phyloP scores from a whole-genome alignment of 2,797 vertebrate species.

The Babyrousa celebensis region DNA sequence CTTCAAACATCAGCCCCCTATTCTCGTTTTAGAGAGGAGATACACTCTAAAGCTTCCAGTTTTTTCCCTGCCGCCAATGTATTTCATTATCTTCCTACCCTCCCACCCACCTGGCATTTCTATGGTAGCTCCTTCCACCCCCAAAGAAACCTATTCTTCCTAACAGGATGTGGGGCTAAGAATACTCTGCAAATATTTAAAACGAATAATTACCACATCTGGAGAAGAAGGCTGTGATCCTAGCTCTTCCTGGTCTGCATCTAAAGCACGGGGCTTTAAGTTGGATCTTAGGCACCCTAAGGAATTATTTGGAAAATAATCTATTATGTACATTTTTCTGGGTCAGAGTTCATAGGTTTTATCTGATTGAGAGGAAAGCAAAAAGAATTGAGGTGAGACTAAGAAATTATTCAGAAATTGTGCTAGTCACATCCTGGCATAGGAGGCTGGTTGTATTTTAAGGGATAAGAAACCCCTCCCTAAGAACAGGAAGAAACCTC shows the following conservation, averaged over 20 bases:
- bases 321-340: background rate
- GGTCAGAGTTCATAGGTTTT: conserved; percentile 18
- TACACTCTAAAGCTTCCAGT: background rate
- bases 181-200: background rate
- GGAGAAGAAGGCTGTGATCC: background rate
- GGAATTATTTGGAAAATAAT: conserved; percentile 26
- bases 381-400: background rate
- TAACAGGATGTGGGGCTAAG: background rate
- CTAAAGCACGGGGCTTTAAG: background rate
- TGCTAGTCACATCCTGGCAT: background rate
- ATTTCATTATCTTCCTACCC: background rate
- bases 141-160: background rate
- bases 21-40: background rate
- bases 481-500: background rate
- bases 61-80: background rate
- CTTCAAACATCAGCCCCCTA: background rate
- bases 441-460: background rate
- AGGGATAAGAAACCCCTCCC: background rate
- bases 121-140: background rate
- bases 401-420: background rate
- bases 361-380: background rate
- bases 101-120: background rate
- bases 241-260: background rate
- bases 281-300: background rate
- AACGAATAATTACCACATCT: background rate